Evolutionary conservation across 37 sponge, comb jelly and placozoan species (phyloP), one percentile per base, ranked within the genome.

Genomic region (Theonella swinhoei): DNA sequence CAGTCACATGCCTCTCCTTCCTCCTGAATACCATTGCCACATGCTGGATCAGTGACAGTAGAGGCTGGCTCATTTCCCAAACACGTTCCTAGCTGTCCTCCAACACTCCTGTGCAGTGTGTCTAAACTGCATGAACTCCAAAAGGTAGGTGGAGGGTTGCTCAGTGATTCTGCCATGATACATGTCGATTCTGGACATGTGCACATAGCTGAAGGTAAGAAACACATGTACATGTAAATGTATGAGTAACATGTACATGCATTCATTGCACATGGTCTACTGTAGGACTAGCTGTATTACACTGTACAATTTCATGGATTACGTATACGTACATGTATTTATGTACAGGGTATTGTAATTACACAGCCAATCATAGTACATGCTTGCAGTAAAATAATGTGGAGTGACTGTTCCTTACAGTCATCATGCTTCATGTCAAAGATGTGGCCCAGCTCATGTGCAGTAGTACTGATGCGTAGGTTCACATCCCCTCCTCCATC

Each of bases 391-490:
- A n/a, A n/a, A n/a, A n/a, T n/a, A n/a, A n/a, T n/a, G n/a, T n/a
- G n/a, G n/a, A n/a, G n/a, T n/a, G n/a, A n/a, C n/a, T n/a, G n/a
- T n/a, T n/a, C n/a, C 54, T 47, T 14, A 47, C 54, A 17, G 54
- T 47, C 54, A 47, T 93, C 93, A 76, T 94, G 95, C 2, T 26
- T 40, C 88, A 94, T 87, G 64, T 75, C 63, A n/a, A 90, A 91
- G 62, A 82, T 91, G 72, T 94, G 95, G 25, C 95, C 95, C 75
- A 94, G 59, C 65, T 94, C 95, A 77, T 94, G 95, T 30, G 95
- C 92, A 83, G 95, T 88, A 23, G 82, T 90, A 47, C 80, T 79
- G 0, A 54, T 58, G 5, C 59, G 32, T 1, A 1, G 0, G 14
- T 47, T 14, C 14, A 47, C 7, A 17, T 47, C 54, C 23, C 73